Conservation (phyloP, 2,113 vertebrate genomes). For the Cyrtonyx montezumae region DNA sequence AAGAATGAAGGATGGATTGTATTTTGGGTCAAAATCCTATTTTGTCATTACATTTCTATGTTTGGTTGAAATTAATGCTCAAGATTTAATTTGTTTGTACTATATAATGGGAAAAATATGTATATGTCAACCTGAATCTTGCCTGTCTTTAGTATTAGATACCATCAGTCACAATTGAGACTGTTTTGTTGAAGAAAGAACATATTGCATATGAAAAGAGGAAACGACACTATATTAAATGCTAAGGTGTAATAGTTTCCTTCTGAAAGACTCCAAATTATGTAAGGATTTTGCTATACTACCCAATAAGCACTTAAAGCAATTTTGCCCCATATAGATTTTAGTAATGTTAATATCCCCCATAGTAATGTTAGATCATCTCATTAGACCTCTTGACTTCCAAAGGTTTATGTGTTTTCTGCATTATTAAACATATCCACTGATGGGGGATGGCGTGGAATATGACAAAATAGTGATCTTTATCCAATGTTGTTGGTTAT, state of each 20-base stretch:
- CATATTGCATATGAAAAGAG: neutral
- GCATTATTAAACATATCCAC: neutral
- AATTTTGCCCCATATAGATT: neutral
- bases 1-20: neutral
- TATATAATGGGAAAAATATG: neutral
- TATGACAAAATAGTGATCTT: constrained; percentile 33
- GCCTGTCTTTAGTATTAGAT: neutral
- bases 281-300: neutral
- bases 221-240: neutral
- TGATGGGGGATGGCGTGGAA: neutral
- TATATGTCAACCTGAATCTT: neutral
- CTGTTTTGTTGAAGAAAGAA: neutral
- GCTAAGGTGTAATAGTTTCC: neutral
- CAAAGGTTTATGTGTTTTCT: neutral
- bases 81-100: neutral
- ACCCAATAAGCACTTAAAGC: neutral
- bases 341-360: no score
- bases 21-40: neutral
- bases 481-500: constrained; percentile 21
- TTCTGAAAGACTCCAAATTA: neutral
- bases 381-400: neutral
- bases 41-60: neutral
- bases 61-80: neutral
- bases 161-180: neutral
- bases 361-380: neutral